Evolutionary conservation across 2,888 invertebrate genomes (phyloP), one percentile per base, ranked within the genome.

Genomic region (Drosophila falleni): DNA sequence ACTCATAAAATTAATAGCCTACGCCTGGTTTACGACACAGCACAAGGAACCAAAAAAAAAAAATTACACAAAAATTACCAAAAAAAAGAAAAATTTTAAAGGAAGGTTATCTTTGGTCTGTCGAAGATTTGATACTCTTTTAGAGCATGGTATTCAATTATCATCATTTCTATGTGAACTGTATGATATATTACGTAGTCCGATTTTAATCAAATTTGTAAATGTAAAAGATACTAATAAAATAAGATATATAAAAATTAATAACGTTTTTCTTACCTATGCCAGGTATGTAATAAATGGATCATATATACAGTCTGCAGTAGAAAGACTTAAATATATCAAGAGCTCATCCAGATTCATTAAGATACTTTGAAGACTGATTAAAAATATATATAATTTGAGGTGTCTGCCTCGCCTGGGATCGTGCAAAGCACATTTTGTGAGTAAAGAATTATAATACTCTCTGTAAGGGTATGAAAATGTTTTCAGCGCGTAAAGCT

Each of bases 1-100:
- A 74, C 71, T 75, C 82, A 81, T 86, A 89, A 86, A 89, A 89
- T 86, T 86, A 86, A 86, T 89, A 87, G 86, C 86, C 88, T 74
- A 74, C 85, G 89, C 87, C 76, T 86, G 80, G 74, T 86, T 86
- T 89, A 86, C 88, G 81, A 73, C 77, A 53, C 19, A 60, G 62
- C 31, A 15, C 19, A 6, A 54, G 31, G 51, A 37, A 23, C 37
- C 37, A 61, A 56, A 63, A 67, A 49, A 55, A 66, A 58, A 63
- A 51, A 68, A 79, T 66, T 71, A 79, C 72, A 64, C 61, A 74
- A 88, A 88, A 83, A 74, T 84, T 71, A 68, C 53, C 23, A 37
- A 51, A 54, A 51, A 51, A 49, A 53, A 71, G 47, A n/a, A n/a
- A 56, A 63, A 47, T 29, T 29, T 5, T 29, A 33, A 33, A 33